Evolutionary conservation across 2,888 invertebrate species (phyloP).

Genomic region (Germaria angustata): DNA sequence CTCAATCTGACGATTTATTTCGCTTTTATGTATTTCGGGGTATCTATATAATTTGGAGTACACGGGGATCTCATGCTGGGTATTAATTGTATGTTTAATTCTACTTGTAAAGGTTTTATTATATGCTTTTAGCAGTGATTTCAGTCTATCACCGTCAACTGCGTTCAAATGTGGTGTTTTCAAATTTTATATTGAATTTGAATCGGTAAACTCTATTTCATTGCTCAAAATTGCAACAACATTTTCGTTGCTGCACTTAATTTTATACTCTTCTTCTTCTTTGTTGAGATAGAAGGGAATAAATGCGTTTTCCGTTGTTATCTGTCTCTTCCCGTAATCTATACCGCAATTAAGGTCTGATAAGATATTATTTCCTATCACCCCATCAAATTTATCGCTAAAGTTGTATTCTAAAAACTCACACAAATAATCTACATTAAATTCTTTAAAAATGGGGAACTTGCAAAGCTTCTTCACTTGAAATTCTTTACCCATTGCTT

Average conservation of each 20-base stretch:
- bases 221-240: conserved; percentile 2
- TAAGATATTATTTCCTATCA: conserved; percentile 26
- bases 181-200: neutral
- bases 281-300: conserved; percentile 24
- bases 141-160: neutral
- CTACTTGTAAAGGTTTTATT: no score
- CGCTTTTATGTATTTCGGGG: no score
- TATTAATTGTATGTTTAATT: no score
- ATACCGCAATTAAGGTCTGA: neutral
- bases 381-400: neutral
- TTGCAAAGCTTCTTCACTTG: conserved; percentile 19
- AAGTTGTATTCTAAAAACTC: conserved; percentile 15
- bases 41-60: no score
- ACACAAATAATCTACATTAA: neutral
- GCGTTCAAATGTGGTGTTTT: conserved; percentile 1
- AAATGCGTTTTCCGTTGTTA: neutral
- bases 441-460: conserved; percentile 7
- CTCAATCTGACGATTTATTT: no score
- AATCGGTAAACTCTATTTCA: conserved; percentile 11
- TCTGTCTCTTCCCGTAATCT: conserved; percentile 4
- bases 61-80: no score
- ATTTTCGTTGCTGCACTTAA: neutral
- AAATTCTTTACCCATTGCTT: no score
- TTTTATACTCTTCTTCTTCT: conserved; percentile 7
- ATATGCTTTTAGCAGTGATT: neutral